These are phyloP conservation scores for Holothuria glaberrima DNA, from an alignment of 35 echinoderm and acorn worm genomes.

Conservation along the genomic window DNA sequence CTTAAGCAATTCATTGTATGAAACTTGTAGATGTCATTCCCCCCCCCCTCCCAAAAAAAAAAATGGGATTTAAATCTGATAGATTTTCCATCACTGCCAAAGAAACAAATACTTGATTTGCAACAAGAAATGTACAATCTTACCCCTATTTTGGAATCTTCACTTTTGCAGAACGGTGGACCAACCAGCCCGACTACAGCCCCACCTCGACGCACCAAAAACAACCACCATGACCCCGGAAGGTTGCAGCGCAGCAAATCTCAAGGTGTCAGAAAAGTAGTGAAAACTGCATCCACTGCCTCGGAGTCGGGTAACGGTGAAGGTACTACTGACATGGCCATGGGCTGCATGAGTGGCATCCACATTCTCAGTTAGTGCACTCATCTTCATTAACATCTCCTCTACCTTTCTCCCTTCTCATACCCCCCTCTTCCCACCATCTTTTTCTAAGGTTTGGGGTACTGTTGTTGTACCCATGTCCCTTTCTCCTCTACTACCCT, in stretches of 20 bases:
- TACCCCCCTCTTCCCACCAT: slow-evolving; percentile 1
- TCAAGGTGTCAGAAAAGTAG: slow-evolving; percentile 90
- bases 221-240: slow-evolving; percentile 75
- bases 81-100: too few relatives aligned
- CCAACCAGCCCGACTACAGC: slow-evolving; percentile 80
- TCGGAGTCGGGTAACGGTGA: slow-evolving; percentile 92
- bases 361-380: slow-evolving; percentile 85
- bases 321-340: slow-evolving; percentile 75
- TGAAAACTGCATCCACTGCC: slow-evolving; percentile 88
- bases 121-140: too few relatives aligned
- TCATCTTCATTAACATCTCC: slow-evolving; percentile 46
- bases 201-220: slow-evolving; percentile 55
- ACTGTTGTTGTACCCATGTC: slow-evolving; percentile 17
- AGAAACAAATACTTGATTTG: too few relatives aligned
- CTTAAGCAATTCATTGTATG: too few relatives aligned
- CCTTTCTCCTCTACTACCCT: neutral
- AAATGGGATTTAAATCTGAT: too few relatives aligned
- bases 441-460: slow-evolving; percentile 30
- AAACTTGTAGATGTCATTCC: too few relatives aligned
- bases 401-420: neutral
- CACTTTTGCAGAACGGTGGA: slow-evolving; percentile 75
- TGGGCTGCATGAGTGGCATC: slow-evolving; percentile 94
- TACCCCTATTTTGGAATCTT: neutral
- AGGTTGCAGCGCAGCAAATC: slow-evolving; percentile 97
- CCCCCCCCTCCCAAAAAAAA: too few relatives aligned